phyloP scores from a whole-genome alignment of 1,140 invertebrate genomes.

The Drosophila murphyi region DNA sequence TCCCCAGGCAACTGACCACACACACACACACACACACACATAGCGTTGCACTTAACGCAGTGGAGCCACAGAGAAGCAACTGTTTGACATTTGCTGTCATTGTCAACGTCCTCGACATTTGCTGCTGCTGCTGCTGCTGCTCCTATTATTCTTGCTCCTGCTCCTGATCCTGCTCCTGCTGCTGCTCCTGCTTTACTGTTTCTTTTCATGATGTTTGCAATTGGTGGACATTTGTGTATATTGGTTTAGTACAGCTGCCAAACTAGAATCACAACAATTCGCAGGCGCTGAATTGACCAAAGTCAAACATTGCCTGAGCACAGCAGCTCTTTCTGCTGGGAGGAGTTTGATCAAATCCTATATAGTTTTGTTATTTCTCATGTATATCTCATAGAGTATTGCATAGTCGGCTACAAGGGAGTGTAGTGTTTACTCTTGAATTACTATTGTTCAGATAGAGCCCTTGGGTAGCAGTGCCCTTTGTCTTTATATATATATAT shows the following conservation, averaged over 20 bases:
- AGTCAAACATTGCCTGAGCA: too few relatives aligned
- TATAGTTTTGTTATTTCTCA: too few relatives aligned
- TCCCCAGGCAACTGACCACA: conserved; percentile 11
- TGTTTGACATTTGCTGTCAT: conserved; percentile 80
- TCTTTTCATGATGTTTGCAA: too few relatives aligned
- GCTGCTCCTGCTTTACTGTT: too few relatives aligned
- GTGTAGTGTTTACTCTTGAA: background rate
- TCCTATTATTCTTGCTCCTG: background rate
- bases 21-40: background rate
- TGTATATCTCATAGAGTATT: background rate
- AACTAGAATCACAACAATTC: too few relatives aligned
- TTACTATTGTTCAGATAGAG: conserved; percentile 9
- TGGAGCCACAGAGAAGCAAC: conserved; percentile 37
- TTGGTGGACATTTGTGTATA: too few relatives aligned
- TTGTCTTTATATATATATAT: conserved; percentile 38
- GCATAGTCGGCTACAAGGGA: background rate
- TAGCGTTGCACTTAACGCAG: conserved; percentile 29
- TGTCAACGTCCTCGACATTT: conserved; percentile 64
- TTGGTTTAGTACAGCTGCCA: too few relatives aligned
- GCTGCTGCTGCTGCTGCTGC: conserved; percentile 28
- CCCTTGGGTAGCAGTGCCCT: conserved; percentile 37
- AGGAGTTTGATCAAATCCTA: too few relatives aligned
- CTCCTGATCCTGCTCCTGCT: background rate
- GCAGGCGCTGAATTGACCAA: too few relatives aligned
- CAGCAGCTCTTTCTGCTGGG: too few relatives aligned